phyloP scores from a whole-genome alignment of 30 jellyfish, hydroid and myxozoan species.

The Mastigias papua region DNA sequence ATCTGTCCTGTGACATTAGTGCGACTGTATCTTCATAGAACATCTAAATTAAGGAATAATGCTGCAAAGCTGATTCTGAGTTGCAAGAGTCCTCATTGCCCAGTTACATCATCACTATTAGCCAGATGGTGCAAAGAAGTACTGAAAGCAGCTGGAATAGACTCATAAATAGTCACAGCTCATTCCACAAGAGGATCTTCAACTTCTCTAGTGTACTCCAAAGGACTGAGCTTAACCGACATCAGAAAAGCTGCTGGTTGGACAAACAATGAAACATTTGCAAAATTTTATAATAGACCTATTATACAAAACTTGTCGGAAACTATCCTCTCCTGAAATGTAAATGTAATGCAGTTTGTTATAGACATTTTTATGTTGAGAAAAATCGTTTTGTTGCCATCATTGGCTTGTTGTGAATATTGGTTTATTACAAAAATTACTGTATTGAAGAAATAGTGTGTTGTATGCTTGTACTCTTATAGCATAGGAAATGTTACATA shows the following conservation, averaged over 20 bases:
- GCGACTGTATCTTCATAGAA: slow-evolving; percentile 2
- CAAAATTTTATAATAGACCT: slow-evolving; percentile 13
- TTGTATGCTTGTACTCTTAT: background rate
- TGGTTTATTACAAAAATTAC: background rate
- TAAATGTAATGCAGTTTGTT: background rate
- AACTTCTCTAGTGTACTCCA: slow-evolving; percentile 9
- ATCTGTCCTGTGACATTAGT: background rate
- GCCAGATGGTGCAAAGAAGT: slow-evolving; percentile 23
- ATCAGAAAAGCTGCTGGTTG: slow-evolving; percentile 25
- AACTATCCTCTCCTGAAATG: slow-evolving; percentile 18
- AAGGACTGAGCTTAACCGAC: slow-evolving; percentile 1
- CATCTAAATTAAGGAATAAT: slow-evolving; percentile 1
- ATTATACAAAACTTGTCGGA: slow-evolving; percentile 10
- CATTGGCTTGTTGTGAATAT: background rate
- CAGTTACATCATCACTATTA: background rate
- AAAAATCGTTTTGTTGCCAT: background rate
- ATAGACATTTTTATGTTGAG: background rate
- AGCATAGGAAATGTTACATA: background rate
- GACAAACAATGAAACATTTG: slow-evolving; percentile 13
- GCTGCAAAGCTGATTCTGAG: slow-evolving; percentile 2
- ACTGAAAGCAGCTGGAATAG: background rate
- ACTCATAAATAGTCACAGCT: slow-evolving; percentile 10
- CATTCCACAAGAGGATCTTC: slow-evolving; percentile 12
- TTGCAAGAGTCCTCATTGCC: slow-evolving; percentile 12
- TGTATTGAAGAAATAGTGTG: background rate